A percentile compares a stretch with the other conserved stretches of the same genome.
phyloP scores from a whole-genome alignment of 2,797 vertebrate species.

The Sebastolobus alascanus region DNA sequence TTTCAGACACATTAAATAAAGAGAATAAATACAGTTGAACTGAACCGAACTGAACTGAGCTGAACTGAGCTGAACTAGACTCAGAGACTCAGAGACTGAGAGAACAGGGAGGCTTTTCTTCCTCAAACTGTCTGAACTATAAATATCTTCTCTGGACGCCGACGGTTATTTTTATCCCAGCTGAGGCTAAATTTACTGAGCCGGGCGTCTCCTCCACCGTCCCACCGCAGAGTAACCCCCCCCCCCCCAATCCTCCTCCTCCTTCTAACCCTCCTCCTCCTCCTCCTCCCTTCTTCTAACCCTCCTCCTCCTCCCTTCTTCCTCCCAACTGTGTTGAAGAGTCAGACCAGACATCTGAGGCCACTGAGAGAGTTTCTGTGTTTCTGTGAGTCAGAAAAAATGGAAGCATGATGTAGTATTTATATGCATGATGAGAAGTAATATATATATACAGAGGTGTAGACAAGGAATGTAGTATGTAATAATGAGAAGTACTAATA shows the following conservation, averaged over 20 bases:
- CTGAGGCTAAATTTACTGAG: constrained; percentile 66
- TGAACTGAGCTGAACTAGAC: background rate
- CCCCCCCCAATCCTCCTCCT: background rate
- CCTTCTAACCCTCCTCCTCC: background rate
- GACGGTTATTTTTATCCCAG: constrained; percentile 59
- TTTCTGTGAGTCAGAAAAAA: background rate
- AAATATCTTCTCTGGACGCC: constrained; percentile 56
- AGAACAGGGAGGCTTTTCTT: constrained; percentile 35
- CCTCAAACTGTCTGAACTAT: constrained; percentile 31
- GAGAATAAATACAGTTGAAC: background rate
- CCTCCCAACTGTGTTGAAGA: background rate
- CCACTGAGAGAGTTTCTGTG: background rate
- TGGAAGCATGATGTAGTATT: too few species aligned
- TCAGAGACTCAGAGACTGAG: background rate
- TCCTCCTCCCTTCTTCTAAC: background rate
- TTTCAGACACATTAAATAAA: too few species aligned
- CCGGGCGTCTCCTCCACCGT: constrained; percentile 47
- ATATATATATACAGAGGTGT: too few species aligned
- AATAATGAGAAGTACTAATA: too few species aligned
- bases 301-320: constrained; percentile 13
- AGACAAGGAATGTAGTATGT: too few species aligned
- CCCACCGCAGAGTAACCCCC: constrained; percentile 35
- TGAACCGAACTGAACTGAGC: background rate
- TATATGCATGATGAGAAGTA: too few species aligned
- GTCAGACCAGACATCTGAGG: constrained; percentile 27